phyloP scores from a whole-genome alignment of 2,797 vertebrate species.

The Zalophus californianus region DNA sequence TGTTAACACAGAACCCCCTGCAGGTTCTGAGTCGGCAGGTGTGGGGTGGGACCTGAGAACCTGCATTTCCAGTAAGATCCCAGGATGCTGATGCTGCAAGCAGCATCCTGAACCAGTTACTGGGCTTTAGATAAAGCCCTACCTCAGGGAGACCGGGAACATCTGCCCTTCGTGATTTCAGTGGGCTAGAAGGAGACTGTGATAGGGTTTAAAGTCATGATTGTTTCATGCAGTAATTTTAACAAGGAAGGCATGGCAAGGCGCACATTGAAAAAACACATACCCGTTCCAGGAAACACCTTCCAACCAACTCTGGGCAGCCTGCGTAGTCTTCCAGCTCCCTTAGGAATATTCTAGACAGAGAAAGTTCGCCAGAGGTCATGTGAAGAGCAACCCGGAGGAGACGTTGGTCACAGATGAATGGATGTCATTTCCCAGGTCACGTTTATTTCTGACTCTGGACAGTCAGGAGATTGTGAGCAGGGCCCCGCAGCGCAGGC shows the following conservation, averaged over 20 bases:
- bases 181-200: not conserved
- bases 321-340: slow-evolving; percentile 95
- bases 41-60: not conserved
- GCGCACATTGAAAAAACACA: slow-evolving; percentile 62
- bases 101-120: not conserved
- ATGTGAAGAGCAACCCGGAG: fast-evolving
- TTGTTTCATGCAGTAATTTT: too few species aligned
- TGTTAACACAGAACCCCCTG: fast-evolving
- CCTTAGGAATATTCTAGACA: slow-evolving; percentile 94
- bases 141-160: not conserved
- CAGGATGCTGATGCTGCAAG: not conserved
- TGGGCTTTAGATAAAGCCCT: not conserved
- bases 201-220: not conserved
- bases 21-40: not conserved
- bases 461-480: not conserved
- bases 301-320: slow-evolving; percentile 96
- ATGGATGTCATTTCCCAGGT: fast-evolving
- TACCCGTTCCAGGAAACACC: slow-evolving; percentile 97
- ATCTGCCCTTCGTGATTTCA: too few species aligned
- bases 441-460: not conserved
- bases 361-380: slow-evolving; percentile 44
- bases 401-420: fast-evolving
- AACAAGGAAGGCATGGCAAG: not conserved
- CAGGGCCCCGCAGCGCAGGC: not conserved
- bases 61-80: not conserved